Evolutionary conservation across 2,113 vertebrate genomes (phyloP), one percentile per base, ranked within the genome.

Genomic region (Alouatta palliata): DNA sequence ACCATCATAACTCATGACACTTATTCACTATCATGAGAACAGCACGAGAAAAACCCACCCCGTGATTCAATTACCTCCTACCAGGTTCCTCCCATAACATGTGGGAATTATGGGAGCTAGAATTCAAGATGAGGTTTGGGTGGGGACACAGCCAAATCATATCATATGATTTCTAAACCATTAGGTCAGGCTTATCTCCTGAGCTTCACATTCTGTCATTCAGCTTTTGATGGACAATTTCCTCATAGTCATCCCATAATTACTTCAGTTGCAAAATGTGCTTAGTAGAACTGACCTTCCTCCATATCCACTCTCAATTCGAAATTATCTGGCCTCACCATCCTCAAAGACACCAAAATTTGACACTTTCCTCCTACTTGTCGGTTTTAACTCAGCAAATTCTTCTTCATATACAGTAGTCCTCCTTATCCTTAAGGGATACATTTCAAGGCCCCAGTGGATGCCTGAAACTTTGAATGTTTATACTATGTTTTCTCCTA

Each of bases 181-280:
- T 56, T 21, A 43, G 4, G 37, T 17, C 45, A 45, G 35, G 27
- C 6, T 11, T 68, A 40, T 40, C n/a, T 25, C 7, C 4, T 76
- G 30, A 14, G 35, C 4, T 32, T 49, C 19, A 32, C 13, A 3
- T 66, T 27, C 47, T 56, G 17, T 61, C 8, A 35, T 30, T 3
- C 14, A 23, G 32, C 35, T 40, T 54, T 56, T 64, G 1, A 47
- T 27, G n/a, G 45, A 3, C 45, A 64, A 4, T 45, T 83, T 56
- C 20, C 27, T 70, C 66, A 20, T 30, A 1, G 3, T 9, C 1
- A 12, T 5, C 5, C 25, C 14, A 1, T 1, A 4, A 23, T 47
- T 76, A 49, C 37, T 56, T 49, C 37, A 37, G 8, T 27, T 25
- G 32, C 10, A 11, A 58, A 35, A 52, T 35, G 4, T 13, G 3